Conservation (phyloP, 30 jellyfish, hydroid and myxozoan species). For the Aurelia sp. region DNA sequence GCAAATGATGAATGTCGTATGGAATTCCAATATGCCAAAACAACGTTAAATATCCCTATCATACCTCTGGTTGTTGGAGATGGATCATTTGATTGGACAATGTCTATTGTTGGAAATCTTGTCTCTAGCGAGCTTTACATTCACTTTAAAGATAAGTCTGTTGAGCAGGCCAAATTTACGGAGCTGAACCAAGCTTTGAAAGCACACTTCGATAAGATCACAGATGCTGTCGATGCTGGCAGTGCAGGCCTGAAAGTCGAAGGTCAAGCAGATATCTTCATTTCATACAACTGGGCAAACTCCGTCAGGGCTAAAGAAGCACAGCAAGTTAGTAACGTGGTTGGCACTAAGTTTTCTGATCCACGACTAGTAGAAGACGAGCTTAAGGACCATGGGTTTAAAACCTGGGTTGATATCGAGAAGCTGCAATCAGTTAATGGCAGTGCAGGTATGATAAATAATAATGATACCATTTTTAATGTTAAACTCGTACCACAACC, state of each 20-base stretch:
- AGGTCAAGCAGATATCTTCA: constrained; percentile 73
- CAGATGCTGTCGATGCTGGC: constrained; percentile 31
- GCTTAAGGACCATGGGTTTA: constrained; percentile 55
- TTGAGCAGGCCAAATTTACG: constrained; percentile 44
- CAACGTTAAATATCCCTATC: constrained; percentile 72
- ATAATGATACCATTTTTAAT: no score
- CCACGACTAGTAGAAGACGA: constrained; percentile 73
- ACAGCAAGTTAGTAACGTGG: constrained; percentile 31
- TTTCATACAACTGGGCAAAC: constrained; percentile 88
- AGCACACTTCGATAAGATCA: constrained; percentile 52
- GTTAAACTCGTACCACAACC: no score
- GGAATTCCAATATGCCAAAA: constrained; percentile 86
- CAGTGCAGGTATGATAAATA: constrained; percentile 42
- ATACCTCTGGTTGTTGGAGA: constrained; percentile 90
- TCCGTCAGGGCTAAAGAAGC: constrained; percentile 59
- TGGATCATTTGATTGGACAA: constrained; percentile 81
- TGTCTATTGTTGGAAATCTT: constrained; percentile 83
- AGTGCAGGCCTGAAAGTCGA: constrained; percentile 4
- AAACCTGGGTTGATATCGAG: constrained; percentile 82
- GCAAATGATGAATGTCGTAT: constrained; percentile 77
- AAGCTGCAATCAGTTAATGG: constrained; percentile 69
- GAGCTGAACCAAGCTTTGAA: constrained; percentile 62
- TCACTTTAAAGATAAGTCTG: constrained; percentile 77
- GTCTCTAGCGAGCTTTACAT: constrained; percentile 86
- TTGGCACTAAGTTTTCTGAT: constrained; percentile 73